Conservation (phyloP, 2,888 invertebrate species). For the Electrophaes corylata region DNA sequence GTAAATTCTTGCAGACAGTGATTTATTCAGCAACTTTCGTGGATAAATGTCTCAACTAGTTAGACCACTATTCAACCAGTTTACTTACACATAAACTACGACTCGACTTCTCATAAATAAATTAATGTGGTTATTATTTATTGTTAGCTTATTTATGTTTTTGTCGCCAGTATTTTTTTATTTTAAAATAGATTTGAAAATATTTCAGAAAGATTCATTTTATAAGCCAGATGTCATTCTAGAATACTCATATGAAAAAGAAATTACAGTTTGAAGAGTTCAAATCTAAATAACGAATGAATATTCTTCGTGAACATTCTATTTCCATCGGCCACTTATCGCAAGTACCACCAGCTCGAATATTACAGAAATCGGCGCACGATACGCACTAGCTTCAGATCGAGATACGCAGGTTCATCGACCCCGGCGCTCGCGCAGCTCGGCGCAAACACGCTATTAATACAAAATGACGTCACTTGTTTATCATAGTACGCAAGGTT, state of each 20-base stretch:
- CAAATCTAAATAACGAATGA: not conserved
- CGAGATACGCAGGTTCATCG: conserved; percentile 65
- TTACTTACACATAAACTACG: conserved; percentile 9
- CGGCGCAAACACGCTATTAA: conserved; percentile 70
- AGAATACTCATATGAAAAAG: too few relatives aligned
- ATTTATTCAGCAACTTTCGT: conserved; percentile 28
- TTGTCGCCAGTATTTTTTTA: not conserved
- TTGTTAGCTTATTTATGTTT: not conserved
- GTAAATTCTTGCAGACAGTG: conserved; percentile 21
- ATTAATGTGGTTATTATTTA: conserved; percentile 8
- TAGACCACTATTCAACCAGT: conserved; percentile 15
- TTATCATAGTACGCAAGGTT: conserved; percentile 82
- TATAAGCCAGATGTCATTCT: not conserved
- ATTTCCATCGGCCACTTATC: conserved; percentile 15
- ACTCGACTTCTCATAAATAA: conserved; percentile 18
- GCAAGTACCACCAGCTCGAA: conserved; percentile 21
- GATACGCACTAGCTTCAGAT: conserved; percentile 53
- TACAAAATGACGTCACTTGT: conserved; percentile 81
- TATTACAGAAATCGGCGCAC: conserved; percentile 36
- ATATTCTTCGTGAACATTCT: conserved; percentile 1
- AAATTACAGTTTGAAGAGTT: too few relatives aligned
- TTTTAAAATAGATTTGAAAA: not conserved
- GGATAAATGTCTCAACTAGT: conserved; percentile 28
- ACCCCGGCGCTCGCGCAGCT: conserved; percentile 71
- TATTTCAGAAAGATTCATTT: too few relatives aligned